phyloP scores from a whole-genome alignment of 2,888 invertebrate genomes.

The Cosmia trapezina region DNA sequence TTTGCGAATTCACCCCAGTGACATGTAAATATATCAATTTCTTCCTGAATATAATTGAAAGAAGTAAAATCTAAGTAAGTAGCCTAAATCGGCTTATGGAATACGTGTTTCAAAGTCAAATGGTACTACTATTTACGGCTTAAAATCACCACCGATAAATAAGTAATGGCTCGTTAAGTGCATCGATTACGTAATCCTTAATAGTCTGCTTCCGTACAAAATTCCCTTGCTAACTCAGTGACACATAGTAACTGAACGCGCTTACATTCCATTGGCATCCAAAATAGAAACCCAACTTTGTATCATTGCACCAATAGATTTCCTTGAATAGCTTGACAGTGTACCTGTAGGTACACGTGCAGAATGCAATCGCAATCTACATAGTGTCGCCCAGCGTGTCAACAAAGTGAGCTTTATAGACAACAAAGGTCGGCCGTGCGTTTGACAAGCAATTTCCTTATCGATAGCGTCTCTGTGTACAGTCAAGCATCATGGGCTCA shows the following conservation, averaged over 20 bases:
- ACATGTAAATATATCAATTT: too few species aligned
- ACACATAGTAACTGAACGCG: slow-evolving; percentile 10
- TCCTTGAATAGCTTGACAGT: not conserved
- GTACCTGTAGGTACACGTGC: not conserved
- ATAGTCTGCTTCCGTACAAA: slow-evolving; percentile 12
- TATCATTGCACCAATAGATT: slow-evolving; percentile 5
- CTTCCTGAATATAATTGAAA: too few species aligned
- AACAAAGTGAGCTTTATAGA: not conserved
- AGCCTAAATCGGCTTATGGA: slow-evolving; percentile 9
- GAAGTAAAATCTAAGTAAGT: too few species aligned
- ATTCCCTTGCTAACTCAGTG: slow-evolving; percentile 10
- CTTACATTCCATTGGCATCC: slow-evolving; percentile 5
- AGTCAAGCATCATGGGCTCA: not conserved
- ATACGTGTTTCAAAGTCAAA: slow-evolving; percentile 29
- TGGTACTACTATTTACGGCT: slow-evolving; percentile 24
- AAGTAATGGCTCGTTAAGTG: slow-evolving; percentile 17
- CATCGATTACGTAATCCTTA: slow-evolving; percentile 35
- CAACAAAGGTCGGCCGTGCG: slow-evolving; percentile 13
- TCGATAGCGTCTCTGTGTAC: slow-evolving; percentile 14
- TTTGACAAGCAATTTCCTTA: slow-evolving; percentile 48
- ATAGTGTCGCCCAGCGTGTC: not conserved
- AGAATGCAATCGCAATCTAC: slow-evolving; percentile 6
- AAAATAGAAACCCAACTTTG: slow-evolving; percentile 22
- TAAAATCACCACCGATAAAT: slow-evolving; percentile 31
- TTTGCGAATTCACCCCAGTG: too few species aligned